A percentile compares a stretch with the other conserved stretches of the same genome.
Conservation (phyloP, 92 coral and sea anemone species). For the Bergia sp. region DNA sequence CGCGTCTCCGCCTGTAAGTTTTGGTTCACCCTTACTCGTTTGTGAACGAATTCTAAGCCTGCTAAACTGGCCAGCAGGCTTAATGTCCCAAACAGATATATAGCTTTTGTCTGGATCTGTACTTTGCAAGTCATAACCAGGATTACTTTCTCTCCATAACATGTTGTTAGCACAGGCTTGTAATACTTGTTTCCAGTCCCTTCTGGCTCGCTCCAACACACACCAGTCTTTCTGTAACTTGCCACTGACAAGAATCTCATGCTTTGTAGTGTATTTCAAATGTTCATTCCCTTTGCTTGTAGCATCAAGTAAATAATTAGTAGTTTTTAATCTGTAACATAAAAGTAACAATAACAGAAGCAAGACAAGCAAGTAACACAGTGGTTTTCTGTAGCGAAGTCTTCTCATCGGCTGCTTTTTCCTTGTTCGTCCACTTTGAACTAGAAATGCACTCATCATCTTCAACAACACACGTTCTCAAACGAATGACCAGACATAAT, state of each 20-base stretch:
- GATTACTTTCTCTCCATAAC: conserved; percentile 55
- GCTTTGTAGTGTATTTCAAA: background rate
- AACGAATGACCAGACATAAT: background rate
- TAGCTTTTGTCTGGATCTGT: conserved; percentile 74
- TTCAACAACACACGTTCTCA: background rate
- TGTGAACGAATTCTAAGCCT: conserved; percentile 80
- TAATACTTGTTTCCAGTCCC: conserved; percentile 79
- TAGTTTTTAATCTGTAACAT: conserved; percentile 24
- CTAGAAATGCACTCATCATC: background rate
- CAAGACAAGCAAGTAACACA: background rate
- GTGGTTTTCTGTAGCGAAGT: background rate
- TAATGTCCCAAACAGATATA: conserved; percentile 73
- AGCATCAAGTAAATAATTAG: background rate
- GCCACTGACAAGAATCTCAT: background rate
- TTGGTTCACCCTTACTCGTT: conserved; percentile 56
- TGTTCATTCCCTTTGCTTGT: background rate
- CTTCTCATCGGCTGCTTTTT: background rate
- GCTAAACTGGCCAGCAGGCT: conserved; percentile 77
- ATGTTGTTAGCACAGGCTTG: conserved; percentile 64
- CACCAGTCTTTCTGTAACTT: conserved; percentile 76
- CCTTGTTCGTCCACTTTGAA: background rate
- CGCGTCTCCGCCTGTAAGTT: conserved; percentile 76
- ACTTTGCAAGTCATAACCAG: conserved; percentile 38
- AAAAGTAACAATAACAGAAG: background rate
- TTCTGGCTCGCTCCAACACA: conserved; percentile 61